phyloP scores from a whole-genome alignment of 2,888 invertebrate genomes.

The Ctenicera cuprea region DNA sequence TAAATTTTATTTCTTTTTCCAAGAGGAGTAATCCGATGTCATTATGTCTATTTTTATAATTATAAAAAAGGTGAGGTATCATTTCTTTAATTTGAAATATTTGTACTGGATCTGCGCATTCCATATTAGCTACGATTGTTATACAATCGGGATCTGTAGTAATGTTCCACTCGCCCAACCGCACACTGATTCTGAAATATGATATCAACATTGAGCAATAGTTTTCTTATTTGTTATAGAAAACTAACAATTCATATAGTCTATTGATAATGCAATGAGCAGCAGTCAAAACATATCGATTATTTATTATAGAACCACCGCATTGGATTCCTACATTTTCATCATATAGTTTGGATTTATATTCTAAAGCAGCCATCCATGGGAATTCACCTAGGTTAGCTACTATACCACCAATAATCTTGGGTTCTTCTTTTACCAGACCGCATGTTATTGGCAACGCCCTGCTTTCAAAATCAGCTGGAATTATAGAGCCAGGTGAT shows the following conservation, averaged over 20 bases:
- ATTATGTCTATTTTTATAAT: constrained; percentile 55
- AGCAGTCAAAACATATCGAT: background rate
- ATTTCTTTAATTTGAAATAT: constrained; percentile 62
- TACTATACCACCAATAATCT: constrained; percentile 60
- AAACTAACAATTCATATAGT: background rate
- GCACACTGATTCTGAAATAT: constrained; percentile 74
- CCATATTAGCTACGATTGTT: constrained; percentile 57
- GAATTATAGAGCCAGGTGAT: no score
- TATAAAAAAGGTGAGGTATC: constrained; percentile 62
- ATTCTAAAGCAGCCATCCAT: constrained; percentile 71
- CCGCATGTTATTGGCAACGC: background rate
- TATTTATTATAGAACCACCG: constrained; percentile 71
- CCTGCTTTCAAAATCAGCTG: no score
- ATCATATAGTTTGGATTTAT: constrained; percentile 57
- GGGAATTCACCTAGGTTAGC: constrained; percentile 71
- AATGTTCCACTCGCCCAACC: constrained; percentile 72
- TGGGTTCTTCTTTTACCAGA: background rate
- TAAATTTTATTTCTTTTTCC: constrained; percentile 69
- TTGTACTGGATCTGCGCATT: constrained; percentile 68
- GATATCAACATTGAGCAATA: no score
- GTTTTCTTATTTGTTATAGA: no score
- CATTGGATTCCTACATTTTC: constrained; percentile 59
- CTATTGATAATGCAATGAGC: no score
- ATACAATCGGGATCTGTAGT: constrained; percentile 73
- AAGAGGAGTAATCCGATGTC: constrained; percentile 73